These are phyloP conservation scores for Sphaerodactylus townsendi DNA, from an alignment of 2,113 vertebrate genomes.

Conservation along the genomic window DNA sequence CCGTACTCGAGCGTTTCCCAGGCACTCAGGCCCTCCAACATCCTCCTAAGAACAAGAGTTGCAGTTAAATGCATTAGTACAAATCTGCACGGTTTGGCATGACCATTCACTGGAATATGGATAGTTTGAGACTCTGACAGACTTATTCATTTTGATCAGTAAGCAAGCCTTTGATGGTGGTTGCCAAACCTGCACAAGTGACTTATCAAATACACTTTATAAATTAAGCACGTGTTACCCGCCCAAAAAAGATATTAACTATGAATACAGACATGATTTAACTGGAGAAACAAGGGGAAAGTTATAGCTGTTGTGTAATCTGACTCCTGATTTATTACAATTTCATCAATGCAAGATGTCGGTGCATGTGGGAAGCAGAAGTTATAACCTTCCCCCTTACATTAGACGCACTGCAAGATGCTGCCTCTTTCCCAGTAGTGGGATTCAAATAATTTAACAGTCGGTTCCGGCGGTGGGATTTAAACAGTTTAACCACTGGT, in stretches of 20 bases:
- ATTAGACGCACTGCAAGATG: too few relatives aligned
- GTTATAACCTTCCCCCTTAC: neutral
- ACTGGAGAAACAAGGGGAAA: conserved; percentile 13
- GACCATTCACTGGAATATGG: too few relatives aligned
- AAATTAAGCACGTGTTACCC: neutral
- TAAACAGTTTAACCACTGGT: too few relatives aligned
- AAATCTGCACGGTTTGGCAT: too few relatives aligned
- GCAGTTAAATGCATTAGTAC: too few relatives aligned
- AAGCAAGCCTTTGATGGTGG: neutral
- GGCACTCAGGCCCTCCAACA: too few relatives aligned
- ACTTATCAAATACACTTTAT: conserved; percentile 8
- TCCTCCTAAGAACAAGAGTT: too few relatives aligned
- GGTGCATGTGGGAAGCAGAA: neutral
- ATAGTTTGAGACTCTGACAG: too few relatives aligned
- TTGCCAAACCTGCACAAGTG: conserved; percentile 18
- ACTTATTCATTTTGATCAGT: neutral
- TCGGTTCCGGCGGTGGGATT: too few relatives aligned
- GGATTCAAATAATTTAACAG: too few relatives aligned
- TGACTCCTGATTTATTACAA: neutral
- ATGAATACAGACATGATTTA: neutral
- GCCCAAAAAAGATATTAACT: neutral
- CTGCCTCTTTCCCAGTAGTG: too few relatives aligned
- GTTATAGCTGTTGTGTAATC: neutral
- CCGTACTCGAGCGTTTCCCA: too few relatives aligned
- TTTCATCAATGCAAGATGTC: neutral